Conservation (phyloP, 2,888 invertebrate genomes). For the Junonia oenone region DNA sequence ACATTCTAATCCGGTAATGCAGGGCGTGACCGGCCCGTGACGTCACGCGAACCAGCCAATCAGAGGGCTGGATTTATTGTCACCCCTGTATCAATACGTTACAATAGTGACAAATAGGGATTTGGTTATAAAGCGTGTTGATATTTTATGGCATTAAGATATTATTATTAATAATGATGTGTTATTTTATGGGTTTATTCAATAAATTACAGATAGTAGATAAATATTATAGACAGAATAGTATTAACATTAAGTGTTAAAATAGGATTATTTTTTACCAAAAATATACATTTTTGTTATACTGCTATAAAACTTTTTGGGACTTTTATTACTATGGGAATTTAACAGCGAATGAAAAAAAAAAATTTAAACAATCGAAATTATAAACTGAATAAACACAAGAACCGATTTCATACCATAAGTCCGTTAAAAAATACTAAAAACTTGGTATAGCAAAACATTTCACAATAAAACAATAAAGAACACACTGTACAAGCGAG, state of each 20-base stretch:
- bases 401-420: too few species aligned
- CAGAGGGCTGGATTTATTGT: constrained; percentile 52
- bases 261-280: too few species aligned
- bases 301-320: too few species aligned
- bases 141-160: neutral
- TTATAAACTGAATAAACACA: too few species aligned
- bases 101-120: constrained; percentile 18
- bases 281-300: too few species aligned
- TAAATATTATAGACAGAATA: neutral
- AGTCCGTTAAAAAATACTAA: neutral
- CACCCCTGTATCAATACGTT: constrained; percentile 42
- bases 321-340: too few species aligned
- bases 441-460: neutral
- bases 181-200: neutral
- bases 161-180: neutral
- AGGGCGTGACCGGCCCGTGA: constrained; percentile 60
- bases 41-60: constrained; percentile 61
- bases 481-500: neutral
- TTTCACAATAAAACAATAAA: neutral
- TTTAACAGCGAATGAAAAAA: too few species aligned
- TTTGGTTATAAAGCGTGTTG: neutral
- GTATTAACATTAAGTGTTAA: too few species aligned
- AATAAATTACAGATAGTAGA: neutral
- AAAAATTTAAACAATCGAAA: too few species aligned
- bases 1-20: constrained; percentile 54